Evolutionary conservation across 1,140 invertebrate genomes (phyloP).

Genomic region (Drosophila guanche): DNA sequence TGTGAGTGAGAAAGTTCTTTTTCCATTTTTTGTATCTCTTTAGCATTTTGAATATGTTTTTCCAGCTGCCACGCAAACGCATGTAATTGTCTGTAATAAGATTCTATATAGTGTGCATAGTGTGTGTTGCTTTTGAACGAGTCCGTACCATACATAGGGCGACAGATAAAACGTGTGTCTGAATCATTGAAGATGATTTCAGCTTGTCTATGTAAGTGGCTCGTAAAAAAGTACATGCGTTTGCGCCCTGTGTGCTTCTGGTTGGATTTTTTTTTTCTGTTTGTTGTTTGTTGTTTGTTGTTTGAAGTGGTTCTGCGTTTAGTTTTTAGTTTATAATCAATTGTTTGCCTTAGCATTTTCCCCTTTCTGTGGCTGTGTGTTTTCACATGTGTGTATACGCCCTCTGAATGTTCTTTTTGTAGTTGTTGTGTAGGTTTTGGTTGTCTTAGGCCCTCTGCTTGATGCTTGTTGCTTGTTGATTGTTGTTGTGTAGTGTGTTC

Average conservation of each 20-base stretch:
- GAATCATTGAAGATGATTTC: conserved; percentile 30
- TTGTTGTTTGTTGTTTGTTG: conserved; percentile 18
- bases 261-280: neutral
- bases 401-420: conserved; percentile 8
- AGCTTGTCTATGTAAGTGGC: conserved; percentile 60
- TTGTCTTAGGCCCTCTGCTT: conserved; percentile 7
- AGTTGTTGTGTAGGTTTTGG: neutral
- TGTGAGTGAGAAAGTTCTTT: conserved; percentile 29
- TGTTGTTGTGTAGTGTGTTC: conserved; percentile 50
- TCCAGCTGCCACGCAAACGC: conserved; percentile 58
- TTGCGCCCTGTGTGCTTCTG: conserved; percentile 43
- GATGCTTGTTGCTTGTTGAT: neutral
- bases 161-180: conserved; percentile 15
- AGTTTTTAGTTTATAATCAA: conserved; percentile 15
- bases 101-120: conserved; percentile 21
- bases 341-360: conserved; percentile 27
- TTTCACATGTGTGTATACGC: conserved; percentile 29
- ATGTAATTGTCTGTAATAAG: conserved; percentile 47
- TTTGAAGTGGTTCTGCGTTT: conserved; percentile 6
- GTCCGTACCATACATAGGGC: conserved; percentile 56
- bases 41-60: conserved; percentile 49
- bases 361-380: conserved; percentile 8
- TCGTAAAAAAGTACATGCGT: conserved; percentile 77
- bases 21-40: conserved; percentile 43
- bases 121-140: conserved; percentile 62